phyloP scores from a whole-genome alignment of 64 coral and sea anemone genomes.

The Acropora yongei region DNA sequence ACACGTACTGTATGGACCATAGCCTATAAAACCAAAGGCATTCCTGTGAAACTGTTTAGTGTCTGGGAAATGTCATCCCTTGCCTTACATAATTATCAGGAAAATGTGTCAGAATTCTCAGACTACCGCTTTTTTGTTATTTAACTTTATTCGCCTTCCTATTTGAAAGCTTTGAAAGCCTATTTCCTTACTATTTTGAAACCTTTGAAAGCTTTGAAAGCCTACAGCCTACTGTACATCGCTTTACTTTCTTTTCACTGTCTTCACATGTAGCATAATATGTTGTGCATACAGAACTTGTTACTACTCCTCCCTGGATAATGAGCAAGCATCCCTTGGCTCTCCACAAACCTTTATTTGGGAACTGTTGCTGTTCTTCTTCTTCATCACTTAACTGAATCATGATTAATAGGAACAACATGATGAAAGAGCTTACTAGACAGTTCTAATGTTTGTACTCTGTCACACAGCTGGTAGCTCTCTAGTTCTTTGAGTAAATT shows the following conservation, averaged over 20 bases:
- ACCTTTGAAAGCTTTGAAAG: not conserved
- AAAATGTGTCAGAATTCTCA: no score
- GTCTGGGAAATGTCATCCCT: no score
- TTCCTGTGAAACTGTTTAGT: no score
- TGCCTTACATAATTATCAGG: no score
- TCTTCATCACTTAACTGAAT: not conserved
- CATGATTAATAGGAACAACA: constrained; percentile 21
- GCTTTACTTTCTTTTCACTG: constrained; percentile 15
- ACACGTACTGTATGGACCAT: no score
- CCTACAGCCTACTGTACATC: no score
- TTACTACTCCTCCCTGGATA: constrained; percentile 20
- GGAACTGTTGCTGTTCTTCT: constrained; percentile 22
- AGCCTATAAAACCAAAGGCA: no score
- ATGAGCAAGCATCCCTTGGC: not conserved
- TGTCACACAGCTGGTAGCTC: constrained; percentile 10
- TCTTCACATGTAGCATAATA: not conserved
- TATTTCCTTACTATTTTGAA: no score
- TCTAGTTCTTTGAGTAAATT: constrained; percentile 13
- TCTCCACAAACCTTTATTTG: constrained; percentile 15
- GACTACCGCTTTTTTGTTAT: no score
- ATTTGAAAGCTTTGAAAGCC: no score
- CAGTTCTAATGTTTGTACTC: not conserved
- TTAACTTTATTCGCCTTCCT: no score
- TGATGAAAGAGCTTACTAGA: constrained; percentile 22
- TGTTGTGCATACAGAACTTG: not conserved